Evolutionary conservation across 2,113 vertebrate genomes (phyloP).

Genomic region (Turnix velox): DNA sequence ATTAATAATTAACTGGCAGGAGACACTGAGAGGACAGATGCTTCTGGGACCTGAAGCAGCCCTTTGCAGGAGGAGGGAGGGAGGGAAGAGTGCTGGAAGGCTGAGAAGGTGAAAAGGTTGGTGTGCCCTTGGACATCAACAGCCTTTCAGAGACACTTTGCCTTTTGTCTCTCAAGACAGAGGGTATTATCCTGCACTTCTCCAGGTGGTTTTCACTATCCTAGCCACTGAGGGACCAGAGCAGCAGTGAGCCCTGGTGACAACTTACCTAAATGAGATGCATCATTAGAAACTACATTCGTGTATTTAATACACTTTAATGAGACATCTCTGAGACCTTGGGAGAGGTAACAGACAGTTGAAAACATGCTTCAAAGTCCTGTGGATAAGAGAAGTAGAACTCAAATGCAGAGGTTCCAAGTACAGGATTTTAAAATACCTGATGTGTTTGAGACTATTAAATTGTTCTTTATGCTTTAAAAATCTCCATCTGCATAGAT

Average conservation of each 20-base stretch:
- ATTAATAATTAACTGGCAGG: constrained; percentile 51
- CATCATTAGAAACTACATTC: constrained; percentile 27
- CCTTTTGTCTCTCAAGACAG: background rate
- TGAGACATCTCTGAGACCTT: constrained; percentile 38
- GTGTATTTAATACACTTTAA: constrained; percentile 41
- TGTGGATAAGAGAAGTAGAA: background rate
- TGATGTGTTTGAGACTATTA: background rate
- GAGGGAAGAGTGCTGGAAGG: background rate
- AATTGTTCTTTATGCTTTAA: background rate
- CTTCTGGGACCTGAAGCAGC: background rate
- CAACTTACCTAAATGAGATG: constrained; percentile 29
- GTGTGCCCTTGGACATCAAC: background rate
- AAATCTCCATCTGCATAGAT: constrained; percentile 5
- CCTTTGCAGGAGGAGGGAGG: background rate
- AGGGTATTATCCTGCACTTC: background rate
- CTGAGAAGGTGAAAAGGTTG: background rate
- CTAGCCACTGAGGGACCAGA: background rate
- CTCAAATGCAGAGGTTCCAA: background rate
- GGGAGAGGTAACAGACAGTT: constrained; percentile 15
- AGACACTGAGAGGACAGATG: background rate
- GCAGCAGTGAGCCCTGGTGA: background rate
- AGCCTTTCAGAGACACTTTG: background rate
- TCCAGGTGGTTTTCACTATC: background rate
- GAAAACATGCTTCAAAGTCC: constrained; percentile 20
- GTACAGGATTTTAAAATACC: background rate